Base-by-base conservation (phyloP, 2,888 invertebrate species). In the Girardia tigrina region DNA sequence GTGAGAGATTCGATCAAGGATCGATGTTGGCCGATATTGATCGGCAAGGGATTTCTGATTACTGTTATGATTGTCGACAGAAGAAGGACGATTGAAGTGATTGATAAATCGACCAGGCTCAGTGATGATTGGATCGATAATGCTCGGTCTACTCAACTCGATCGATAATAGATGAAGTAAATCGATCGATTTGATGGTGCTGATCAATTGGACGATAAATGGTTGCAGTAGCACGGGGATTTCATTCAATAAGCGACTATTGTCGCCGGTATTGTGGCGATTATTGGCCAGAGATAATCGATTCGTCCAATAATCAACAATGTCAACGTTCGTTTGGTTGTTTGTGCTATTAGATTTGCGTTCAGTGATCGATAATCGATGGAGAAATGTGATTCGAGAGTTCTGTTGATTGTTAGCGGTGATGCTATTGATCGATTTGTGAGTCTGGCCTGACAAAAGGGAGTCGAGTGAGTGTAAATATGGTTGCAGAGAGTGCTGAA, bases 161-260 rank as follows among this genome's bases (percentile, higher is more conserved):
- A 23, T 56, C 56, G 56, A 56, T 4, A 56, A 23, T 20, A 56
- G 20, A 56, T 56, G 56, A 23, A 56, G 56, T 2, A 56, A 16
- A 56, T 56, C 56, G n/a, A 56, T 56, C 56, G 56, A 4, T 56
- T 56, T 56, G 4, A 56, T 56, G n/a, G 56, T 56, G 56, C 56
- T 56, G 56, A 56, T 56, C 56, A 56, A n/a, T 56, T 56, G 20
- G n/a, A 56, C n/a, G n/a, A 56, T 4, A 16, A 56, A 56, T 23
- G 56, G 56, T 56, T 56, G 56, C 4, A 56, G n/a, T 4, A 56
- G n/a, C n/a, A 56, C 56, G 20, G 56, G 56, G 23, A 56, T 16
- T n/a, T 56, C 23, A 2, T 56, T 4, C 12, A 36, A 16, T 8
- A 36, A 12, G 8, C 16, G 8, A 36, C 16, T 36, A 36, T 36